These are phyloP conservation scores for Cryptocheilus praepositus DNA, from an alignment of 2,888 invertebrate species.

Conservation along the genomic window DNA sequence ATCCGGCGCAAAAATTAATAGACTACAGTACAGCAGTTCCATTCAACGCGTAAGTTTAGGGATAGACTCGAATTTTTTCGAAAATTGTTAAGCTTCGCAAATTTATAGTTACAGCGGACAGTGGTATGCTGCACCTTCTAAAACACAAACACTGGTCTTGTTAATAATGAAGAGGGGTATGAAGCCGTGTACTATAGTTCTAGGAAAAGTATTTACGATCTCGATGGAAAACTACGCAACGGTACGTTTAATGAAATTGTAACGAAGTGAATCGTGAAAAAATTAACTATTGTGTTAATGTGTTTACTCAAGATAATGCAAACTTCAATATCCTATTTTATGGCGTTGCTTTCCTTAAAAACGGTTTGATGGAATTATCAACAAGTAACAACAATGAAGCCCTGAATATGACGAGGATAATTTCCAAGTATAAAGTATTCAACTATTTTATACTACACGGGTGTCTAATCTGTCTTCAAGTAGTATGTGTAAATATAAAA, in stretches of 20 bases:
- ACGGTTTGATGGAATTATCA: background rate
- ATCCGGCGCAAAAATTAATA: background rate
- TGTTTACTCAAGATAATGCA: background rate
- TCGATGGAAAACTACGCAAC: background rate
- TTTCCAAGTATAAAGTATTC: too few relatives aligned
- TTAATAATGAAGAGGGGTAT: background rate
- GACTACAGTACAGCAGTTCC: background rate
- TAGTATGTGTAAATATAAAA: too few relatives aligned
- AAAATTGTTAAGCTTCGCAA: background rate
- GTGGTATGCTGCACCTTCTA: background rate
- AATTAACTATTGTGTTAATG: too few relatives aligned
- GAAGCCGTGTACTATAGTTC: background rate
- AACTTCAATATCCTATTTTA: constrained; percentile 1
- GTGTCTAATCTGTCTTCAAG: too few relatives aligned
- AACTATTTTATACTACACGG: too few relatives aligned
- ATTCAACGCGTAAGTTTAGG: background rate
- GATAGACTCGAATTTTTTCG: background rate
- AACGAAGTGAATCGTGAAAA: background rate
- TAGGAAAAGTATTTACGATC: background rate
- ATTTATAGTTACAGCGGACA: background rate
- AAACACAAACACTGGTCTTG: background rate
- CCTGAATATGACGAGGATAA: too few relatives aligned
- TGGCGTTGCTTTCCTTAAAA: background rate
- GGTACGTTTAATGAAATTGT: background rate
- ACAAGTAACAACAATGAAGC: too few relatives aligned